A percentile compares a stretch with the other conserved stretches of the same genome.
phyloP scores from a whole-genome alignment of 2,113 vertebrate species.

The Paradoxurus hermaphroditus region DNA sequence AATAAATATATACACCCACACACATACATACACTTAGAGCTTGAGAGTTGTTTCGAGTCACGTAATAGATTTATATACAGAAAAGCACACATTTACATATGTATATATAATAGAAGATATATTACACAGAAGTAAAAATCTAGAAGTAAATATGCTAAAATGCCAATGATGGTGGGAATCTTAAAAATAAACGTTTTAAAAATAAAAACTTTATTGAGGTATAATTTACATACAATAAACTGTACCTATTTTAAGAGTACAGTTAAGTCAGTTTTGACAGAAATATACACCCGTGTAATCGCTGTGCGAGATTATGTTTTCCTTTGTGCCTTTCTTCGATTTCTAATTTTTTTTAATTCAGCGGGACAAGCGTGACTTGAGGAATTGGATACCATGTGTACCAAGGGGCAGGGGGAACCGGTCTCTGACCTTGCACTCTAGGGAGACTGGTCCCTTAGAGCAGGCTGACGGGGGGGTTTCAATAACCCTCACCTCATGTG shows the following conservation, averaged over 20 bases:
- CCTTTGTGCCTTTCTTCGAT: background rate
- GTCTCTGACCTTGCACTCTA: background rate
- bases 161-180: background rate
- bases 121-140: background rate
- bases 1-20: background rate
- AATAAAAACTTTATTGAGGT: background rate
- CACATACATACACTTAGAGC: background rate
- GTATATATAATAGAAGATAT: background rate
- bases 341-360: background rate
- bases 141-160: background rate
- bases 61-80: background rate
- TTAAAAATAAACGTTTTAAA: background rate
- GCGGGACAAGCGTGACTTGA: background rate
- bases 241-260: background rate
- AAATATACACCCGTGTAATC: background rate
- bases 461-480: background rate
- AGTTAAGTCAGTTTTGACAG: background rate
- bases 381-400: background rate
- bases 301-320: background rate
- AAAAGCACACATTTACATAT: background rate
- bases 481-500: fast-evolving
- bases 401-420: background rate
- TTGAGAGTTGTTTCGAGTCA: background rate
- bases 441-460: background rate
- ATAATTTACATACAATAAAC: background rate